Percentiles rank a stretch among this genome's conserved stretches.
phyloP scores from a whole-genome alignment of 2,113 vertebrate genomes.

The Albula glossodonta region DNA sequence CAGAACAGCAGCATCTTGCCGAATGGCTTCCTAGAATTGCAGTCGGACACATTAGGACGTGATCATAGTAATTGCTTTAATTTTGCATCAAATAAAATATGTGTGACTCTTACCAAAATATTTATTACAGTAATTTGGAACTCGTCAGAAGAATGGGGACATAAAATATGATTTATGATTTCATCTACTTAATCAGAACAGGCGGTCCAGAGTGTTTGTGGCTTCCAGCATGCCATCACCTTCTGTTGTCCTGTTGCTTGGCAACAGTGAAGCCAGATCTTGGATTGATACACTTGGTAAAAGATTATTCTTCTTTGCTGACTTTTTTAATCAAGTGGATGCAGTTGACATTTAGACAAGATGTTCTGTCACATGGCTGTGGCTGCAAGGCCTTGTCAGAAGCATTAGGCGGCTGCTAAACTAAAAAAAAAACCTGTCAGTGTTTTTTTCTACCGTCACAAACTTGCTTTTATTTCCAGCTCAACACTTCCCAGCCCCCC shows the following conservation, averaged over 20 bases:
- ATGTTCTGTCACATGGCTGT: conserved; percentile 3
- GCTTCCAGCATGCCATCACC: conserved; percentile 2
- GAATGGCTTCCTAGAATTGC: background rate
- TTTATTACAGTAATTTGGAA: background rate
- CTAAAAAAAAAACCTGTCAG: background rate
- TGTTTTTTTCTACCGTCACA: background rate
- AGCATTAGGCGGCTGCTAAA: conserved; percentile 8
- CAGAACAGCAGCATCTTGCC: background rate
- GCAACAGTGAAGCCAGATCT: conserved; percentile 23
- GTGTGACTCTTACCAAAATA: background rate
- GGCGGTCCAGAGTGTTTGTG: background rate
- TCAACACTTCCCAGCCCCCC: background rate
- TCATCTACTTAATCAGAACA: conserved; percentile 16
- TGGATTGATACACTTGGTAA: background rate
- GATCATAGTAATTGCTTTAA: background rate
- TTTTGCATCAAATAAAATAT: background rate
- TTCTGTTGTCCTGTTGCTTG: conserved; percentile 22
- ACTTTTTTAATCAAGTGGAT: conserved; percentile 15
- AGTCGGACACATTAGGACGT: background rate
- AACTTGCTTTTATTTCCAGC: conserved; percentile 34
- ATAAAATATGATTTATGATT: conserved; percentile 4
- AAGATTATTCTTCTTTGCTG: conserved; percentile 16
- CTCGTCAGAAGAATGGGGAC: conserved; percentile 17
- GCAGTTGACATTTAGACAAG: conserved; percentile 35
- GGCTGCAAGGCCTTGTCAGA: conserved; percentile 24